Conservation (phyloP, 2,888 invertebrate species). For the Ferrisia virgata region DNA sequence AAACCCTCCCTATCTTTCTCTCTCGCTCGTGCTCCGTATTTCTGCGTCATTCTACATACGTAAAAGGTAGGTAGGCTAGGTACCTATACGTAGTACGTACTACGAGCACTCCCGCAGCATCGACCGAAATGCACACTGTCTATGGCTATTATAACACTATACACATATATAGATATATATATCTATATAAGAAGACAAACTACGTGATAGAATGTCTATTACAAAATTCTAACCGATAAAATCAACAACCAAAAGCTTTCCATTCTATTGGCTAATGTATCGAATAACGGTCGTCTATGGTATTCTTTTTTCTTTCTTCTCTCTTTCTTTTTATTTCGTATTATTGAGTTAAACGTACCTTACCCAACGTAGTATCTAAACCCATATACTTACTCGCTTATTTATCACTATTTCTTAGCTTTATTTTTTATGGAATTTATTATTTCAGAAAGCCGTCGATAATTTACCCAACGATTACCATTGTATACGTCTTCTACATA, state of each 20-base stretch:
- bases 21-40: neutral
- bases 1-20: neutral
- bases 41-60: neutral
- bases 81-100: too few species aligned
- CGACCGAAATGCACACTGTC: neutral
- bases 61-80: too few species aligned
- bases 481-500: constrained; percentile 29
- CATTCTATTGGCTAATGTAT: neutral
- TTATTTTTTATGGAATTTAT: neutral
- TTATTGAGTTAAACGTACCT: too few species aligned
- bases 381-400: too few species aligned
- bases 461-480: constrained; percentile 38
- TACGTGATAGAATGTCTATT: constrained; percentile 30
- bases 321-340: neutral
- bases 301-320: neutral
- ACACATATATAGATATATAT: too few species aligned
- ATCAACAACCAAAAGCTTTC: constrained; percentile 5
- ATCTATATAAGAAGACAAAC: neutral
- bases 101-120: neutral
- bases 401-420: neutral
- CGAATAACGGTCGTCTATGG: neutral
- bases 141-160: neutral
- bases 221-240: constrained; percentile 19
- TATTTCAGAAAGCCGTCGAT: constrained; percentile 19
- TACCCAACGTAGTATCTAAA: too few species aligned